Conservation (phyloP, 2,113 vertebrate species). For the Hyla sarda region DNA sequence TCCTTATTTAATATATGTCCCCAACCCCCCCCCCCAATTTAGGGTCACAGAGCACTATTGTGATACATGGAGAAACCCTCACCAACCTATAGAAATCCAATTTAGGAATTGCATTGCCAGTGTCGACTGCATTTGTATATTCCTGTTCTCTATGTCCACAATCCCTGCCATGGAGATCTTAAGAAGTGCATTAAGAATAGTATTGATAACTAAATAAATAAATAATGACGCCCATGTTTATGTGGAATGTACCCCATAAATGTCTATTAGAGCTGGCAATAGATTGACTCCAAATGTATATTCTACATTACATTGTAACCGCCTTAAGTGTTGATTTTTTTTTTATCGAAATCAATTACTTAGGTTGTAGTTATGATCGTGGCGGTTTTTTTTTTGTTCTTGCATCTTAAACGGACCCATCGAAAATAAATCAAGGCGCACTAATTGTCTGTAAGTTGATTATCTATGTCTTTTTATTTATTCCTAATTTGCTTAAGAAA, state of each 20-base stretch:
- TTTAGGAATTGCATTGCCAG: conserved; percentile 82
- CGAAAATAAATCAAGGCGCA: conserved; percentile 74
- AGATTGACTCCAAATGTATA: neutral
- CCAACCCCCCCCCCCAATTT: neutral
- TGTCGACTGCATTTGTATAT: conserved; percentile 80
- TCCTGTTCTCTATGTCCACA: conserved; percentile 75
- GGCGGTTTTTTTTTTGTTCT: conserved; percentile 71
- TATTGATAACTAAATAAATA: too few species aligned
- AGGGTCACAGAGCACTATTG: conserved; percentile 65
- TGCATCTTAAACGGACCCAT: conserved; percentile 73
- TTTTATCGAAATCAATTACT: conserved; percentile 80
- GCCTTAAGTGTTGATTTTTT: conserved; percentile 69
- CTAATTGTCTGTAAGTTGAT: conserved; percentile 88
- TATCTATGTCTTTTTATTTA: conserved; percentile 88
- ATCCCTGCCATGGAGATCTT: conserved; percentile 73
- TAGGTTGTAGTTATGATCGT: conserved; percentile 75
- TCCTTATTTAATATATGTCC: conserved; percentile 76
- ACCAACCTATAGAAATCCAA: conserved; percentile 79
- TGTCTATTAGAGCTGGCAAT: conserved; percentile 64
- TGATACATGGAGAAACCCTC: conserved; percentile 80
- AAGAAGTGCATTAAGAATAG: conserved; percentile 63
- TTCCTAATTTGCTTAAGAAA: conserved; percentile 91
- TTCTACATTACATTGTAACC: neutral
- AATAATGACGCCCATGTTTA: conserved; percentile 58
- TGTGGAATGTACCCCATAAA: conserved; percentile 69